Conservation (phyloP, 2,888 invertebrate species). For the Heliconius hortense region DNA sequence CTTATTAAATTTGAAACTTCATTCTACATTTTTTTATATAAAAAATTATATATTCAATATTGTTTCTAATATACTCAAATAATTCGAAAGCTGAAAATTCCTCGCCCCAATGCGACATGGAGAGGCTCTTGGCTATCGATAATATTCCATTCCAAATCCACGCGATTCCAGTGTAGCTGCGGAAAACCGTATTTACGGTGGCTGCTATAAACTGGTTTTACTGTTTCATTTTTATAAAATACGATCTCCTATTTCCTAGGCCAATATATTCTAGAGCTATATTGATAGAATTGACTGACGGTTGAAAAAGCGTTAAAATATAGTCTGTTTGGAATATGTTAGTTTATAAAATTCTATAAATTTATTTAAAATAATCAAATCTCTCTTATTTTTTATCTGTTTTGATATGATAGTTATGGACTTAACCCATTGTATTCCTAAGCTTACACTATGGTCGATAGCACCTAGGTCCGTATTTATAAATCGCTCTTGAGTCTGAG, state of each 20-base stretch:
- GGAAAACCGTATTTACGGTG: slow-evolving; percentile 24
- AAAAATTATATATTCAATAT: slow-evolving; percentile 17
- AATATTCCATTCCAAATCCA: slow-evolving; percentile 32
- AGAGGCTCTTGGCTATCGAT: slow-evolving; percentile 28
- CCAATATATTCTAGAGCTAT: slow-evolving; percentile 9
- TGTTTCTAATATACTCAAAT: slow-evolving; percentile 13
- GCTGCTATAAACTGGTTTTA: slow-evolving; percentile 20
- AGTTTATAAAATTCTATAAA: background rate
- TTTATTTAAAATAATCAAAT: background rate
- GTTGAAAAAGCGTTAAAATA: background rate
- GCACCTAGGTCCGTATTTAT: too few relatives aligned
- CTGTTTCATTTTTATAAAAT: slow-evolving; percentile 25
- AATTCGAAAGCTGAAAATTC: slow-evolving; percentile 17
- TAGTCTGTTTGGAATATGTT: background rate
- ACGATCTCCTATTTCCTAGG: slow-evolving; percentile 1
- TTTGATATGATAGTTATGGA: too few relatives aligned
- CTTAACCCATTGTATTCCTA: too few relatives aligned
- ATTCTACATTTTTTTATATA: background rate
- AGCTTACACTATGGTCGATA: too few relatives aligned
- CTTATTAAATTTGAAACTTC: background rate
- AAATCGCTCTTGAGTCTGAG: too few relatives aligned
- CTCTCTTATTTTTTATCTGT: too few relatives aligned
- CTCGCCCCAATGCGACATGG: slow-evolving; percentile 26
- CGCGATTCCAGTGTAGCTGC: slow-evolving; percentile 21
- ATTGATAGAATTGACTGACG: background rate